Conservation (phyloP, 1,140 invertebrate genomes). For the Rhyacophila brunnea region DNA sequence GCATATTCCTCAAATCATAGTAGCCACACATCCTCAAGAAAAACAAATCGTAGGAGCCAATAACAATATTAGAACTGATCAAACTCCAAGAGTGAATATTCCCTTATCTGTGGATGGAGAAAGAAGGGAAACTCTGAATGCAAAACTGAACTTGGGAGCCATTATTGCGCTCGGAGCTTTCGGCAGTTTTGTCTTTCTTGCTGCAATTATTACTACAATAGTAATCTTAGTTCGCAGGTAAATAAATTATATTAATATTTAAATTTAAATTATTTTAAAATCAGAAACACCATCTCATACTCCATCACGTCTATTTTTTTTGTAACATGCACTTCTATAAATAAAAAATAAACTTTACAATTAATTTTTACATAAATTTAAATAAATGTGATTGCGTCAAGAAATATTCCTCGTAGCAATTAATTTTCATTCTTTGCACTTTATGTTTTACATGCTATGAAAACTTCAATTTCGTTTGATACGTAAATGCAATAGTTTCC, state of each 20-base stretch:
- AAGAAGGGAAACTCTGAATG: conserved; percentile 64
- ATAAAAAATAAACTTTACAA: too few relatives aligned
- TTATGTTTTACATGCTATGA: too few relatives aligned
- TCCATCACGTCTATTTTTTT: conserved; percentile 2
- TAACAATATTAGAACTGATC: conserved; percentile 52
- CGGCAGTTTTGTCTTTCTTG: conserved; percentile 85
- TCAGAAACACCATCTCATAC: conserved; percentile 8
- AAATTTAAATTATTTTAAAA: conserved; percentile 7
- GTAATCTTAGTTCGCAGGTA: conserved; percentile 88
- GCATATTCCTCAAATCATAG: conserved; percentile 58
- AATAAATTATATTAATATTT: conserved; percentile 13
- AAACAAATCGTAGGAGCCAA: conserved; percentile 47
- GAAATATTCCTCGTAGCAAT: too few relatives aligned
- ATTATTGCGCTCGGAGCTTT: conserved; percentile 88
- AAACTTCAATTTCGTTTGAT: too few relatives aligned
- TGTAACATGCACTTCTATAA: not conserved
- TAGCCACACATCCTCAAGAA: conserved; percentile 65
- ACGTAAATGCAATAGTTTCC: not conserved
- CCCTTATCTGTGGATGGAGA: conserved; percentile 67
- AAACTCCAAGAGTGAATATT: conserved; percentile 64
- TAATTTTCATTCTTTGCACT: too few relatives aligned
- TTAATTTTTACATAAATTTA: too few relatives aligned
- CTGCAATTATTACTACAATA: conserved; percentile 85
- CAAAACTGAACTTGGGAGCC: conserved; percentile 78
- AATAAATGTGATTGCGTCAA: too few relatives aligned